These are phyloP conservation scores for Anticlea derivata DNA, from an alignment of 2,888 invertebrate genomes.

Conservation along the genomic window DNA sequence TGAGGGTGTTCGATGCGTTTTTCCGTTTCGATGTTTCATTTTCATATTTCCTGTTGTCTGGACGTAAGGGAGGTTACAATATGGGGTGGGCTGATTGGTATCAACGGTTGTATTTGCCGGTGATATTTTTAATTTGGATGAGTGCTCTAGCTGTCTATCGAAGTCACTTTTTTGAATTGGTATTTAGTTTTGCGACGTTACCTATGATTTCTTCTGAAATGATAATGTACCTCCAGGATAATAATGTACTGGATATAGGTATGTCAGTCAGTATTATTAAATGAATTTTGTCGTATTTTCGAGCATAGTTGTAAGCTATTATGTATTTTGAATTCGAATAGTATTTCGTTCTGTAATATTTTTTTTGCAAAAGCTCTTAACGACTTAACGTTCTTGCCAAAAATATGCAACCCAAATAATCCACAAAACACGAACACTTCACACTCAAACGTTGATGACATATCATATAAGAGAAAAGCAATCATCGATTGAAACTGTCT, in stretches of 20 bases:
- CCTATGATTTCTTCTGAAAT: not conserved
- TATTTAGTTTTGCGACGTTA: constrained; percentile 11
- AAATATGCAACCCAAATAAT: too few relatives aligned
- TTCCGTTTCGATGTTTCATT: constrained; percentile 79
- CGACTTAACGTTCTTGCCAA: too few relatives aligned
- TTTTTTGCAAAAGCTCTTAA: too few relatives aligned
- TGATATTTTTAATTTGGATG: constrained; percentile 37
- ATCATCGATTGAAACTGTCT: constrained; percentile 48
- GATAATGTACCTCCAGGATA: too few relatives aligned
- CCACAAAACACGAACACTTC: not conserved
- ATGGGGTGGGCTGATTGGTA: constrained; percentile 36
- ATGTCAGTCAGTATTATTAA: too few relatives aligned
- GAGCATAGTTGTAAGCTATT: too few relatives aligned
- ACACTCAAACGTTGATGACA: constrained; percentile 35
- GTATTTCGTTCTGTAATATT: too few relatives aligned
- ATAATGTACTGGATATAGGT: too few relatives aligned
- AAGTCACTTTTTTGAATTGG: constrained; percentile 12
- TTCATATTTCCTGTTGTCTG: constrained; percentile 83
- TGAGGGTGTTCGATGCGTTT: constrained; percentile 75
- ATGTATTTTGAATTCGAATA: too few relatives aligned
- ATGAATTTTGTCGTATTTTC: too few relatives aligned
- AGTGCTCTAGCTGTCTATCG: constrained; percentile 27
- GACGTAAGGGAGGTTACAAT: constrained; percentile 60
- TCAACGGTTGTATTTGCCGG: constrained; percentile 33
- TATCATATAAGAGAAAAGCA: constrained; percentile 35